A percentile compares a stretch with the other conserved stretches of the same genome.
Evolutionary conservation across 2,888 invertebrate genomes (phyloP).

Genomic region (Drosophila anceps): DNA sequence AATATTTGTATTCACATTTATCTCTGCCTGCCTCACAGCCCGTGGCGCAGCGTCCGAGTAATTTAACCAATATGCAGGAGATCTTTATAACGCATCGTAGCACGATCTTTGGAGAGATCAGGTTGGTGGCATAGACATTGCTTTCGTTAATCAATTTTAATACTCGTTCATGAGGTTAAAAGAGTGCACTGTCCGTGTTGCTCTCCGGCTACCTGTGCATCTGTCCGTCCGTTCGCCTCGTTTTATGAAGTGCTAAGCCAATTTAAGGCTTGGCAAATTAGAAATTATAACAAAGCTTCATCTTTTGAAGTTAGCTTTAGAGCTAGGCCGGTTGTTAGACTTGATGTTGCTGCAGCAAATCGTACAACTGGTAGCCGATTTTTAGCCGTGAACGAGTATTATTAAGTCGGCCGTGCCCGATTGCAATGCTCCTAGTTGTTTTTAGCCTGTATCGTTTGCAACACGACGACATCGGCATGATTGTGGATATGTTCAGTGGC

Average conservation of each 20-base stretch:
- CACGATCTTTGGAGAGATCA: constrained; percentile 76
- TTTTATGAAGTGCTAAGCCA: too few species aligned
- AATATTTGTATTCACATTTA: not conserved
- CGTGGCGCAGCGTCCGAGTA: constrained; percentile 51
- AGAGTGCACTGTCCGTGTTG: too few species aligned
- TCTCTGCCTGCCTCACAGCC: constrained; percentile 37
- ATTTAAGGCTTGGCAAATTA: too few species aligned
- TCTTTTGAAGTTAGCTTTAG: too few species aligned
- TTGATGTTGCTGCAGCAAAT: too few species aligned
- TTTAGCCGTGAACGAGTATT: not conserved
- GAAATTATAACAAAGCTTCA: too few species aligned
- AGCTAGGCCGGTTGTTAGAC: too few species aligned
- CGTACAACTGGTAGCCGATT: too few species aligned
- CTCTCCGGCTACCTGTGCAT: not conserved
- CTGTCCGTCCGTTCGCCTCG: not conserved
- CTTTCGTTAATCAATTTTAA: not conserved
- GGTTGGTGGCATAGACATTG: constrained; percentile 27
- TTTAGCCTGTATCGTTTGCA: constrained; percentile 51
- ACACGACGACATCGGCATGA: constrained; percentile 17
- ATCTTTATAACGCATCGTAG: constrained; percentile 81
- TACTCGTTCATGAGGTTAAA: not conserved
- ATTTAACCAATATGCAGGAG: constrained; percentile 41
- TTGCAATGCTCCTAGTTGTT: not conserved
- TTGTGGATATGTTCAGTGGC: constrained; percentile 25
- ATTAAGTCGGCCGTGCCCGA: not conserved